Evolutionary conservation across 1,140 invertebrate genomes (phyloP), one percentile per base, ranked within the genome.

Genomic region (Vanessa tameamea): DNA sequence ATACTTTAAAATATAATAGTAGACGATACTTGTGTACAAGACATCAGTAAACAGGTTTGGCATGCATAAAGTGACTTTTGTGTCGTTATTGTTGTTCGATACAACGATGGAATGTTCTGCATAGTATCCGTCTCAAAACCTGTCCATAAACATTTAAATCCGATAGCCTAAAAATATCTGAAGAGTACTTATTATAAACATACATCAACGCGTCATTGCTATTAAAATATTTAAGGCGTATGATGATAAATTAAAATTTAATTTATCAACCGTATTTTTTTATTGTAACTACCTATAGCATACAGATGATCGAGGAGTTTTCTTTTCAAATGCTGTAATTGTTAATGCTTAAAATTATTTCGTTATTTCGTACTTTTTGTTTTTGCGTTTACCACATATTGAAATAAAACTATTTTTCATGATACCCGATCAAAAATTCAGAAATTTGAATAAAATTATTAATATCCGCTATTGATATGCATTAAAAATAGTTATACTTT

Each of bases 81-180:
- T 57, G 23, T 57, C 16, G 23, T 23, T 55, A 57, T 57, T 57
- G 55, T 57, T 20, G 55, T 57, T 57, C 55, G 23, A 57, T 16
- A 26, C 20, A 57, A 57, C n/a, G n/a, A 57, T 57, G 55, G 55
- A 57, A 57, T 57, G 55, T 26, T 23, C 20, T 23, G n/a, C 26
- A 57, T 23, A 57, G 16, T 57, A 55, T 57, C 55, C 55, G 55
- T n/a, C 20, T 23, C 11, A 26, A 57, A 57, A 57, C 23, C 55
- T 57, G 55, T 57, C 23, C 55, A 15, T 53, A n/a, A 53, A 53
- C 15, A 53, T 53, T 53, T 53, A n/a, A 53, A n/a, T 50, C n/a
- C 14, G 14, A 53, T 53, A n/a, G 50, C 50, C 50, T 53, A 53
- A 53, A 50, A 53, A n/a, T n/a, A 53, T 53, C 50, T 53, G 2